phyloP scores from a whole-genome alignment of 2,888 invertebrate species.

The Calliscelio sp. region DNA sequence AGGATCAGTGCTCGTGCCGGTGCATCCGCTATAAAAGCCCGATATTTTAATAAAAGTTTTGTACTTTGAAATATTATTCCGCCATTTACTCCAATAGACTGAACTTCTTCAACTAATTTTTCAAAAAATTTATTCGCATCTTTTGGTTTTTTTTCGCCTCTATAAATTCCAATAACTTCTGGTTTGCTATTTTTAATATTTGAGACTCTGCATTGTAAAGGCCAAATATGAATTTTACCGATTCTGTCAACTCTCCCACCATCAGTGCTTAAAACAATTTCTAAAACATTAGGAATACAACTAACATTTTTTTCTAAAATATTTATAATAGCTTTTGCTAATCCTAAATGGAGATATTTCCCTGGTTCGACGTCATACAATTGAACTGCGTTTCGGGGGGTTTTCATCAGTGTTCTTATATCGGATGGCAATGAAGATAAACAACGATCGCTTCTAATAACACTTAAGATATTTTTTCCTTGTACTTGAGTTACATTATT shows the following conservation, averaged over 20 bases:
- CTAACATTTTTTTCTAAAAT: too few relatives aligned
- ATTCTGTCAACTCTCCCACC: constrained; percentile 49
- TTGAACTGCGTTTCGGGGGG: too few relatives aligned
- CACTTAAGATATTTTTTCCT: too few relatives aligned
- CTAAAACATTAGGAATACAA: neutral
- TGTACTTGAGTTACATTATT: too few relatives aligned
- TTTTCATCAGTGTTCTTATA: too few relatives aligned
- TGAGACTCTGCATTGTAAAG: constrained; percentile 67
- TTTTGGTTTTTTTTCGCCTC: constrained; percentile 62
- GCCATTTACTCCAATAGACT: constrained; percentile 51
- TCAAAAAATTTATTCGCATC: constrained; percentile 42
- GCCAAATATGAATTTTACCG: constrained; percentile 69
- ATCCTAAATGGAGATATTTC: too few relatives aligned
- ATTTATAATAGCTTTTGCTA: too few relatives aligned
- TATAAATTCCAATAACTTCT: constrained; percentile 69
- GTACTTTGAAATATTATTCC: constrained; percentile 58
- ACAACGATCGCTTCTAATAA: too few relatives aligned
- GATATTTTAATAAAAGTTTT: constrained; percentile 47
- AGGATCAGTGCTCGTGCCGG: constrained; percentile 72
- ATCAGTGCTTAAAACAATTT: constrained; percentile 35
- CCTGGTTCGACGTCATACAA: too few relatives aligned
- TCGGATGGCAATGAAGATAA: too few relatives aligned
- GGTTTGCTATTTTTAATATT: constrained; percentile 46
- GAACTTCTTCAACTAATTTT: constrained; percentile 41
- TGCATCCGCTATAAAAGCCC: constrained; percentile 74